Base-by-base conservation (phyloP, 2,888 invertebrate species). In the Doris montereyensis region DNA sequence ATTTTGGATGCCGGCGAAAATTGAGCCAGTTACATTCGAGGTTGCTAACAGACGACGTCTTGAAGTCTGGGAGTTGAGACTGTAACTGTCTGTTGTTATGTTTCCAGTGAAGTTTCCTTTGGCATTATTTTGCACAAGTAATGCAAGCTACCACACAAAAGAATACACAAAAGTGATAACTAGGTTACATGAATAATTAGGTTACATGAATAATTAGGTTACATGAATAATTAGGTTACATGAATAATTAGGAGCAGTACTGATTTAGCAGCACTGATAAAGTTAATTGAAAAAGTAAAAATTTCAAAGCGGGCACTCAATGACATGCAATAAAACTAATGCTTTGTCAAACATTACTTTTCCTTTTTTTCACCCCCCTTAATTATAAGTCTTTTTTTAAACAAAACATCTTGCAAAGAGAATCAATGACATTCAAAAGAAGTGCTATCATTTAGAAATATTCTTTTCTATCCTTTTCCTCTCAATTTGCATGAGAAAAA, bases 1-100 rank as follows among this genome's bases (percentile, higher is more conserved):
- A 77, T 89, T 89, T 35, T 79, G 76, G 28, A 90, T 86, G 4
- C 90, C 90, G 13, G 83, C 81, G 82, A 88, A 89, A 57, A 82
- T 78, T 2, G 88, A 86, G 1, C 86, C 85, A 4, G 82, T 78
- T 8, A 85, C 83, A 1, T 77, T 78, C 4, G 86, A 85, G 0
- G 87, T 84, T 0, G 89, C 87, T 76, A 89, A 82, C 24, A 89
- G 84, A 0, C 88, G 85, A 2, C 88, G 81, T 2, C 77, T 78
- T 10, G 32, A 28, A 13, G 58, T 41, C 28, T 72, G 73, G 5
- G 68, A 68, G n/a, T 83, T 79, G 67, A 28, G 32, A 26, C 81
- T 81, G 57, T 76, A 80, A 26, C 86, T 86, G 71, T 87, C 88
- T 1, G 62, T 57, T 0, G 87, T 85, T 28, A 86, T 85, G 80